Percentiles rank a stretch among this genome's conserved stretches.
These are phyloP conservation scores for Heliconius melpomene DNA, from an alignment of 1,140 invertebrate species.

Conservation along the genomic window DNA sequence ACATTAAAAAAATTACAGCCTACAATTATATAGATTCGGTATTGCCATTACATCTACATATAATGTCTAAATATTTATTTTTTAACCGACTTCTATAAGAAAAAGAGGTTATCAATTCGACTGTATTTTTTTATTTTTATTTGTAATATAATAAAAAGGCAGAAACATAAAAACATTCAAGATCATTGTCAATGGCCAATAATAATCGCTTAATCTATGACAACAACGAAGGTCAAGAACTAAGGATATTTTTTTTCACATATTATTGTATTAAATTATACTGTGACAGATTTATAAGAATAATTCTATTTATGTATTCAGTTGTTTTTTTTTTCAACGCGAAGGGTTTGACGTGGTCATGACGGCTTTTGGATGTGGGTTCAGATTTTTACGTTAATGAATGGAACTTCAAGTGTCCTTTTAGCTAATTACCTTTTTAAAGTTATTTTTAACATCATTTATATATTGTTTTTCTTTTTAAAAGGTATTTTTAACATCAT, in stretches of 20 bases:
- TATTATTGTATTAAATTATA: constrained; percentile 8
- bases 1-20: no score
- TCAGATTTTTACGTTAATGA: neutral
- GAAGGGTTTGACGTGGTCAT: neutral
- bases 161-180: constrained; percentile 53
- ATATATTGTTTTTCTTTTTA: no score
- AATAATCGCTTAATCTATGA: constrained; percentile 47
- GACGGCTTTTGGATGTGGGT: neutral
- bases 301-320: neutral
- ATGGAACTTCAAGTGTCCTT: neutral
- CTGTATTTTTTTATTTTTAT: neutral
- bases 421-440: no score
- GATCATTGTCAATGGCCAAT: constrained; percentile 63
- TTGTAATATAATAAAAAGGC: neutral
- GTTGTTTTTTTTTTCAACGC: neutral
- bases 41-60: no score
- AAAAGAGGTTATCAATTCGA: no score
- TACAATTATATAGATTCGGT: no score
- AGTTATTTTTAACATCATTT: neutral
- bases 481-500: neutral
- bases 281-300: constrained; percentile 14
- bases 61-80: no score
- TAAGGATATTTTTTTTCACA: constrained; percentile 19
- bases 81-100: no score
- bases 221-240: constrained; percentile 51